These are phyloP conservation scores for Thryonomys swinderianus DNA, from an alignment of 2,113 vertebrate genomes.

Conservation along the genomic window DNA sequence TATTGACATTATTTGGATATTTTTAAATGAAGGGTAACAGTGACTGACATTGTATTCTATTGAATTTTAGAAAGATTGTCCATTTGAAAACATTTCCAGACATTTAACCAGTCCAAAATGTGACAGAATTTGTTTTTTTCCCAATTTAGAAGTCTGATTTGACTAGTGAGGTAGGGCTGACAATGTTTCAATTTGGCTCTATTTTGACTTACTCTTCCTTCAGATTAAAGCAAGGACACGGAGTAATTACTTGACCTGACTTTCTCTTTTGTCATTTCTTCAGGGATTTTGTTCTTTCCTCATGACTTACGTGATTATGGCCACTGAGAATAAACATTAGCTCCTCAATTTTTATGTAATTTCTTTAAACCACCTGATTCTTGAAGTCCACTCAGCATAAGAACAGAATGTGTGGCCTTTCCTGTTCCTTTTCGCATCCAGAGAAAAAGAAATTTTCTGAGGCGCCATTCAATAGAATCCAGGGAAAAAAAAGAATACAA, in stretches of 20 bases:
- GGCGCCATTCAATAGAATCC: background rate
- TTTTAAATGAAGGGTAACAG: conserved; percentile 72
- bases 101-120: conserved; percentile 74
- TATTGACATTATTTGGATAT: conserved; percentile 57
- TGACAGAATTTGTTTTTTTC: conserved; percentile 69
- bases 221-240: conserved; percentile 34
- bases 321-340: background rate
- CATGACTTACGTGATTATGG: background rate
- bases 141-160: conserved; percentile 74
- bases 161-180: conserved; percentile 69
- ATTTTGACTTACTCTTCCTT: conserved; percentile 64
- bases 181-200: conserved; percentile 71
- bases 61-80: conserved; percentile 68
- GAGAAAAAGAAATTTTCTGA: background rate
- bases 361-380: background rate
- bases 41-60: conserved; percentile 69
- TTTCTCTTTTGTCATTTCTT: background rate
- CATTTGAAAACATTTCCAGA: conserved; percentile 79
- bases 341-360: background rate
- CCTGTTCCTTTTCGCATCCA: background rate
- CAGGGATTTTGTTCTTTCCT: background rate
- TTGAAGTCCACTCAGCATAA: background rate
- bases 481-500: background rate
- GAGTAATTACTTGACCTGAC: background rate
- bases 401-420: background rate